A percentile compares a stretch with the other conserved stretches of the same genome.
Conservation (phyloP, 2,113 vertebrate species). For the Cyanistes caeruleus region DNA sequence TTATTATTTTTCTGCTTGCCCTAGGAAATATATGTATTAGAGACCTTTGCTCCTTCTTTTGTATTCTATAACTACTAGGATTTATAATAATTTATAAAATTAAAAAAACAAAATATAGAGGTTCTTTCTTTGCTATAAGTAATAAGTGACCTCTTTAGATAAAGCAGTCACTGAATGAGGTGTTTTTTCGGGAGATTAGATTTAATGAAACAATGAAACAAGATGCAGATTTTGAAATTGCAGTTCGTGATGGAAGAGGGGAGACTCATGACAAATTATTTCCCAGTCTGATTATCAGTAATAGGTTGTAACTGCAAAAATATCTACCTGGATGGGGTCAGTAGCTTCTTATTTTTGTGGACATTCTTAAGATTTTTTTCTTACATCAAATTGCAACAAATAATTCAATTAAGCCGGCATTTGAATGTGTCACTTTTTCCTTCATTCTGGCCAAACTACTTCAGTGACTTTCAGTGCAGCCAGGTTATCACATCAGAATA, state of each 20-base stretch:
- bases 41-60: not conserved
- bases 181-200: not conserved
- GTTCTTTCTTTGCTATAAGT: not conserved
- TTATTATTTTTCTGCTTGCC: conserved; percentile 30
- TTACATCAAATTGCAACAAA: not conserved
- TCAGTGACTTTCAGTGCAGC: not conserved
- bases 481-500: not conserved
- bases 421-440: not conserved
- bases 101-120: not conserved
- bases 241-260: not conserved
- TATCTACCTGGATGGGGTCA: not conserved
- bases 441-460: not conserved
- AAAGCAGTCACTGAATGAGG: not conserved
- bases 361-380: not conserved
- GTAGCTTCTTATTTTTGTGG: not conserved
- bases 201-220: not conserved
- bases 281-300: not conserved
- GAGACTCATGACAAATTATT: not conserved
- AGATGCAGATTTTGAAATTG: not conserved
- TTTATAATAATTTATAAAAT: not conserved
- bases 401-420: not conserved
- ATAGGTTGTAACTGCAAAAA: not conserved
- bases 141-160: not conserved
- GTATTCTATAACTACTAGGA: not conserved
- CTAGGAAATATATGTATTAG: not conserved